Conservation (phyloP, 2,113 vertebrate species). For the Propithecus coquereli region DNA sequence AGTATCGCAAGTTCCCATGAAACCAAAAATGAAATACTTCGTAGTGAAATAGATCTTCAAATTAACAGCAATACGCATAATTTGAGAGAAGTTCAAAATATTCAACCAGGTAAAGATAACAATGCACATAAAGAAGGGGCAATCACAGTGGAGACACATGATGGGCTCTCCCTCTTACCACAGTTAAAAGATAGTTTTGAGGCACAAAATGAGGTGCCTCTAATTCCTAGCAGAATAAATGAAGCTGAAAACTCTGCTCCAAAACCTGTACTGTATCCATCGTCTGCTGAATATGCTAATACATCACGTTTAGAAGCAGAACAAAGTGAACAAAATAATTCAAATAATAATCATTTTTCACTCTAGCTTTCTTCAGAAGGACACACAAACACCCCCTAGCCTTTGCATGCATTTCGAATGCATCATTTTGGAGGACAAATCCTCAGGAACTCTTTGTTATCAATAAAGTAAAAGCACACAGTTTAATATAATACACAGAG, state of each 20-base stretch:
- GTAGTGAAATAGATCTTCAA: background rate
- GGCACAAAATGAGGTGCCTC: constrained; percentile 45
- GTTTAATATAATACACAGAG: constrained; percentile 34
- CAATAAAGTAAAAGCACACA: constrained; percentile 38
- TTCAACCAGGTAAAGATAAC: constrained; percentile 37
- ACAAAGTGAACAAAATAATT: constrained; percentile 59
- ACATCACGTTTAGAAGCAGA: constrained; percentile 41
- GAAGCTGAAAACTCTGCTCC: constrained; percentile 54
- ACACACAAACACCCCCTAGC: background rate
- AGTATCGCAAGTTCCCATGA: background rate
- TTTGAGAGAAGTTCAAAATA: constrained; percentile 14
- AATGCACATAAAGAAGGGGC: background rate
- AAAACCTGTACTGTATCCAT: background rate
- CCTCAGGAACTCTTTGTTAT: constrained; percentile 25
- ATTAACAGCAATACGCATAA: background rate
- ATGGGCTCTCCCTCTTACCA: background rate
- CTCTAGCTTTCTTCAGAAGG: constrained; percentile 54
- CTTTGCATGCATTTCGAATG: constrained; percentile 47
- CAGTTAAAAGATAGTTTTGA: constrained; percentile 55
- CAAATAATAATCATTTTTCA: constrained; percentile 34
- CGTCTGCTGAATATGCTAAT: constrained; percentile 31
- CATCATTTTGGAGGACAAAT: constrained; percentile 29
- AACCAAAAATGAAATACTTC: background rate
- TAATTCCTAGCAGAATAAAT: constrained; percentile 60
- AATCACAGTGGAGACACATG: background rate